Conservation (phyloP, 2,113 vertebrate genomes). For the Cebus imitator region DNA sequence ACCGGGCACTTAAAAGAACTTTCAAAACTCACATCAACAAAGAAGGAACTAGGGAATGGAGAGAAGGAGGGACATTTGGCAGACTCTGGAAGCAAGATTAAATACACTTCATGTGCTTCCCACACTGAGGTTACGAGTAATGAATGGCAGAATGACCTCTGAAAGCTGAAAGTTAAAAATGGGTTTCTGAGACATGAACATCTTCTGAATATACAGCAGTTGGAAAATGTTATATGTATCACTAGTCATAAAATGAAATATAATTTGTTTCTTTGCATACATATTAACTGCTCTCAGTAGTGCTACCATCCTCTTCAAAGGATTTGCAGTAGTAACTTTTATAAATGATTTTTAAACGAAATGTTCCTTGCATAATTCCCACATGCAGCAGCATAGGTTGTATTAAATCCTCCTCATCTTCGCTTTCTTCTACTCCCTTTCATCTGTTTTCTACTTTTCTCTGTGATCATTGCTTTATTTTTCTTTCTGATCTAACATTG, state of each 20-base stretch:
- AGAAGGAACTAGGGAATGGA: not conserved
- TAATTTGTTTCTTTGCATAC: not conserved
- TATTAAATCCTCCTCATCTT: conserved; percentile 20
- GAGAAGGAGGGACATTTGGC: not conserved
- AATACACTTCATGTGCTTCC: not conserved
- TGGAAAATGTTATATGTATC: not conserved
- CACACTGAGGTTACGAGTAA: conserved; percentile 38
- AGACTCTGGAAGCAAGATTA: conserved; percentile 39
- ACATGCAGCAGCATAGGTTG: not conserved
- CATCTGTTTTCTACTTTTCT: conserved; percentile 56
- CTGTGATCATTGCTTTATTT: conserved; percentile 59
- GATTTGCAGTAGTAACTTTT: conserved; percentile 19
- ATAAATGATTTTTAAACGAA: conserved; percentile 35
- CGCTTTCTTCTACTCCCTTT: conserved; percentile 53
- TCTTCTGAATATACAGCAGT: not conserved
- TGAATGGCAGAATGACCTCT: not conserved
- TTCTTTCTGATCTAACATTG: conserved; percentile 61
- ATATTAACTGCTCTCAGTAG: not conserved
- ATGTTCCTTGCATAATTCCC: conserved; percentile 56
- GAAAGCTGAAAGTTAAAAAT: not conserved
- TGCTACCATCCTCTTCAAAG: not conserved
- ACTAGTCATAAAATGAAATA: not conserved
- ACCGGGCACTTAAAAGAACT: conserved; percentile 10
- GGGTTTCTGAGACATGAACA: not conserved
- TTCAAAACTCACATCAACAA: conserved; percentile 52